Evolutionary conservation across 2,888 invertebrate species (phyloP), one percentile per base, ranked within the genome.

Genomic region (Spicauda simplicius): DNA sequence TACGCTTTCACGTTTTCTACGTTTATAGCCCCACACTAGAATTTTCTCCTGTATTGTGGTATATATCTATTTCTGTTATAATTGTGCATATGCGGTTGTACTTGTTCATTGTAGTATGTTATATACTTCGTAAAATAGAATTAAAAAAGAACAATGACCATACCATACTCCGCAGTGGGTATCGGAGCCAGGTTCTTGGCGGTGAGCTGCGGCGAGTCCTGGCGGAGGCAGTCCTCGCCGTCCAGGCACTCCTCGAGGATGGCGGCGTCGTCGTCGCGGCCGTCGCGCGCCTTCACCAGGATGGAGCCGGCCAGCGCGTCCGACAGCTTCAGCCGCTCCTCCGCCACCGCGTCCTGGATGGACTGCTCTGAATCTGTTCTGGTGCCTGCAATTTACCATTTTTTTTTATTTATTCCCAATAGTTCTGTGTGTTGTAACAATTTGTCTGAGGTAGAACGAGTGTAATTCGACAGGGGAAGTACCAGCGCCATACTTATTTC

Each of bases 231-330:
- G 33, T 73, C 70, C 16, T 73, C 74, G 11, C 64, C 64, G 59
- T 80, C 81, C n/a, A 83, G 67, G 41, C 85, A 80, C 77, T 86
- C 86, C 77, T 85, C 88, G 56, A 87, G 54, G 14, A 87, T 83
- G 64, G 82, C 81, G 0, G 78, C 79, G 16, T 80, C 84, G 3
- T 79, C 82, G 0, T 76, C 77, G 8, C 76, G 19, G 30, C 72
- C 71, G 2, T 79, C 70, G 12, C 76, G 59, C 8, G 76, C 80
- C 73, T 82, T 76, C 71, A 84, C 81, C 14, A 84, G 74, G 11
- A 84, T 79, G 6, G 84, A 78, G 0, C 85, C 86, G 8, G 84
- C 82, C 12, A 84, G 66, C 10, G 84, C 81, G 16, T 82, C 79
- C 1, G 80, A 74, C 37, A 76, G 67, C 67, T 76, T 74, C 50